A percentile compares a stretch with the other conserved stretches of the same genome.
Evolutionary conservation across 2,113 vertebrate genomes (phyloP).

Genomic region (Hylia prasina): DNA sequence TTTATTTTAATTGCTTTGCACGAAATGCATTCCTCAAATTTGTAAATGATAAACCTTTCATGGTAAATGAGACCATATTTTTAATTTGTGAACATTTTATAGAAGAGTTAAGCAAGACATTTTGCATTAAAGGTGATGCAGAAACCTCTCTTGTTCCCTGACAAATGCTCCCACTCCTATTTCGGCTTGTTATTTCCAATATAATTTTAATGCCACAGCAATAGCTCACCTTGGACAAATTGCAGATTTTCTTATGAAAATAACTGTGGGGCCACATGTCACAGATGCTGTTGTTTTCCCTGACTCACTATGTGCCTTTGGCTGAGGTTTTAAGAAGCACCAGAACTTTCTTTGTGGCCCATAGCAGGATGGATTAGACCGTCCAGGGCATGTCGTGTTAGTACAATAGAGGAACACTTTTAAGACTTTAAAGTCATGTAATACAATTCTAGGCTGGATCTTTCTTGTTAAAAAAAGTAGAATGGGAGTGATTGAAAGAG

Average conservation of each 20-base stretch:
- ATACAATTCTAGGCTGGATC: constrained; percentile 79
- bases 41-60: not conserved
- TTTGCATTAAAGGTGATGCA: not conserved
- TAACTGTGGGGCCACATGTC: not conserved
- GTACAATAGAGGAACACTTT: constrained; percentile 75
- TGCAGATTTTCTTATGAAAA: not conserved
- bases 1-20: not conserved
- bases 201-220: not conserved
- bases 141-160: not conserved
- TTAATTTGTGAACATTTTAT: not conserved
- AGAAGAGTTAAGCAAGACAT: not conserved
- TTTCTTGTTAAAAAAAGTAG: constrained; percentile 76
- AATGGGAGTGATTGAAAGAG: constrained; percentile 78
- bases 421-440: constrained; percentile 85
- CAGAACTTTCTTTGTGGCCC: constrained; percentile 71
- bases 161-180: not conserved
- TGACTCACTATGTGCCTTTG: constrained; percentile 38
- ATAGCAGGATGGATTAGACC: constrained; percentile 69
- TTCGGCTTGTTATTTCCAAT: not conserved
- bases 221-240: constrained; percentile 1
- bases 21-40: not conserved
- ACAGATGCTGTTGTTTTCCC: not conserved
- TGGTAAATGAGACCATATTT: not conserved
- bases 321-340: constrained; percentile 59
- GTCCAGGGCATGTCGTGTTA: constrained; percentile 67